phyloP scores from a whole-genome alignment of 2,797 vertebrate genomes.

The Chanos chanos region DNA sequence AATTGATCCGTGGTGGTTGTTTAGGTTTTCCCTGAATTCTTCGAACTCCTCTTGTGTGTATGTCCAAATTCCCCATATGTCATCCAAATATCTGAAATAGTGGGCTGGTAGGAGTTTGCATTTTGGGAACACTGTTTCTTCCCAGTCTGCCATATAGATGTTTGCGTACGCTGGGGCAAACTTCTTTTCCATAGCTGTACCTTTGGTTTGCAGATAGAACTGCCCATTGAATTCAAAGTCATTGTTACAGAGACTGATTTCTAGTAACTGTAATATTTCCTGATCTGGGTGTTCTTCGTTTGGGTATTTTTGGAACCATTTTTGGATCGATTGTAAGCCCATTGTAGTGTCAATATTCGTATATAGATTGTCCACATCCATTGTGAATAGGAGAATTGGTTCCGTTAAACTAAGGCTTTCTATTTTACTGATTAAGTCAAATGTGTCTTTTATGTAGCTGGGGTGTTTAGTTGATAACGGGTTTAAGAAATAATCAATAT shows the following conservation, averaged over 20 bases:
- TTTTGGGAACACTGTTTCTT: neutral
- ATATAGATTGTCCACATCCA: neutral
- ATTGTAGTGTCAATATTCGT: conserved; percentile 11
- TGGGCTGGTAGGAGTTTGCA: too few relatives aligned
- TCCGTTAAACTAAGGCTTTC: neutral
- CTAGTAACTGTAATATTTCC: neutral
- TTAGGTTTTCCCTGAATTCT: neutral
- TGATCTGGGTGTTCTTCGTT: neutral
- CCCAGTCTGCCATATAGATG: conserved; percentile 7
- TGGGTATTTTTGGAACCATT: conserved; percentile 19
- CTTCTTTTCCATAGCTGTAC: conserved; percentile 4
- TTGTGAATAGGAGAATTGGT: neutral
- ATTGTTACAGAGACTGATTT: conserved; percentile 3
- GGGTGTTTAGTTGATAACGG: neutral
- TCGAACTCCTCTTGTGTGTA: accelerated
- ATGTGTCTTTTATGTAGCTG: conserved; percentile 14
- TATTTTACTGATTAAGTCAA: neutral
- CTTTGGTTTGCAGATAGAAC: neutral
- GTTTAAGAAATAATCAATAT: conserved; percentile 6
- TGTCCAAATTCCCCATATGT: conserved; percentile 9
- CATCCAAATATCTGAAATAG: too few relatives aligned
- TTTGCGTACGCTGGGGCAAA: conserved; percentile 17
- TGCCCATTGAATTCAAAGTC: conserved; percentile 1
- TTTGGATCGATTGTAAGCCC: neutral
- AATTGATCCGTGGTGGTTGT: neutral